A percentile compares a stretch with the other conserved stretches of the same genome.
Evolutionary conservation across 2,797 vertebrate genomes (phyloP).

Genomic region (Periparus ater): DNA sequence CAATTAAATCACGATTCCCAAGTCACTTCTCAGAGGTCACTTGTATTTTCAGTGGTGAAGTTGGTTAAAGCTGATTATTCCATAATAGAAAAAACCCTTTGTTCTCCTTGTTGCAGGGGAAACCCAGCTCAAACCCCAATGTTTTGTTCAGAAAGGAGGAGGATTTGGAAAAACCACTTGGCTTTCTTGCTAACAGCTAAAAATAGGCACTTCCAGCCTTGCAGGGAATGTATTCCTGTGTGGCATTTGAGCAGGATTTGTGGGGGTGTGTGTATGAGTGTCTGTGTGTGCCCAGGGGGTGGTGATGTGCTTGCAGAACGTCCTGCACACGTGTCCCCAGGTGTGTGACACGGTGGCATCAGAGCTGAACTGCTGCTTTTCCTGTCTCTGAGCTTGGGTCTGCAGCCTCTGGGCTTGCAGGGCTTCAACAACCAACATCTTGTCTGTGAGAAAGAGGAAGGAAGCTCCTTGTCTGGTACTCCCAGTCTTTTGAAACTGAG

Average conservation of each 20-base stretch:
- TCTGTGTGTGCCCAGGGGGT: background rate
- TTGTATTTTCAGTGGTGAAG: background rate
- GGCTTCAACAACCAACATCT: constrained; percentile 1
- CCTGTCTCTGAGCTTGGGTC: background rate
- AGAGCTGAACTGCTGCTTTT: background rate
- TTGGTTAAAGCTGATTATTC: background rate
- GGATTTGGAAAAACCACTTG: constrained; percentile 28
- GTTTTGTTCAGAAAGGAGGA: background rate
- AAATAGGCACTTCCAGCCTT: constrained; percentile 34
- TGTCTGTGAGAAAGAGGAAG: constrained; percentile 49
- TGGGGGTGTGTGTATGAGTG: background rate
- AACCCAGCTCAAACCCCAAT: background rate
- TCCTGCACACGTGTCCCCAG: background rate
- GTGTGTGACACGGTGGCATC: background rate
- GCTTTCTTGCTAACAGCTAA: constrained; percentile 34
- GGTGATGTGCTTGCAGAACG: accelerated
- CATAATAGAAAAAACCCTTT: background rate
- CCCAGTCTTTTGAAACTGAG: background rate
- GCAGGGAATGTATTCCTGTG: constrained; percentile 9
- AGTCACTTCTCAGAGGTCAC: background rate
- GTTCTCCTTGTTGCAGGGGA: background rate
- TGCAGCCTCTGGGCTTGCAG: background rate
- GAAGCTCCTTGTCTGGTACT: constrained; percentile 49
- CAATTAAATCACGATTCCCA: background rate
- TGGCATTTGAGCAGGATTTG: constrained; percentile 13